A percentile compares a stretch with the other conserved stretches of the same genome.
Conservation (phyloP, 2,888 invertebrate genomes). For the Lysandra coridon region DNA sequence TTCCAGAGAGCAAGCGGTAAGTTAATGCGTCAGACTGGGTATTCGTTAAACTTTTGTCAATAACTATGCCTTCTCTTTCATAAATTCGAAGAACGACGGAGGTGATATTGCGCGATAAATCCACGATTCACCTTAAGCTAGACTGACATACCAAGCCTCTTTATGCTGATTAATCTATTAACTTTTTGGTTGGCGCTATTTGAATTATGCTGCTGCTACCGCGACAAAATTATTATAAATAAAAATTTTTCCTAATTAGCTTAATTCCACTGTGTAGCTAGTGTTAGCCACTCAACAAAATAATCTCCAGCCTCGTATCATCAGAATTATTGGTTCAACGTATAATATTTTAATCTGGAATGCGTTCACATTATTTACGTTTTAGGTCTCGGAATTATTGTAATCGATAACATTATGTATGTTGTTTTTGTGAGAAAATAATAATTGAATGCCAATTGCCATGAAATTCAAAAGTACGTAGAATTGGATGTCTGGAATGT, state of each 20-base stretch:
- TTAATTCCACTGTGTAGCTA: neutral
- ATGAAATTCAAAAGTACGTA: neutral
- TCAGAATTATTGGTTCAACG: neutral
- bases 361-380: neutral
- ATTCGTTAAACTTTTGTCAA: too few species aligned
- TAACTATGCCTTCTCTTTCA: neutral
- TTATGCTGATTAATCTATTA: too few species aligned
- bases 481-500: too few species aligned
- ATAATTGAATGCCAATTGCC: too few species aligned
- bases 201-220: neutral
- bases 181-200: too few species aligned
- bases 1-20: conserved; percentile 94
- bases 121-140: neutral
- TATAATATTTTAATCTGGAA: neutral
- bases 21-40: conserved; percentile 37
- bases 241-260: too few species aligned
- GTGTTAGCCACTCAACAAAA: neutral
- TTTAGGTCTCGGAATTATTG: neutral
- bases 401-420: neutral
- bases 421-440: neutral
- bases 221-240: neutral
- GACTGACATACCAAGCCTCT: too few species aligned
- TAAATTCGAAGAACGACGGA: neutral
- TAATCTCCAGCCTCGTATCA: neutral
- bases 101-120: neutral